These are phyloP conservation scores for Bombus pyrosoma DNA, from an alignment of 1,140 invertebrate genomes.

Conservation along the genomic window DNA sequence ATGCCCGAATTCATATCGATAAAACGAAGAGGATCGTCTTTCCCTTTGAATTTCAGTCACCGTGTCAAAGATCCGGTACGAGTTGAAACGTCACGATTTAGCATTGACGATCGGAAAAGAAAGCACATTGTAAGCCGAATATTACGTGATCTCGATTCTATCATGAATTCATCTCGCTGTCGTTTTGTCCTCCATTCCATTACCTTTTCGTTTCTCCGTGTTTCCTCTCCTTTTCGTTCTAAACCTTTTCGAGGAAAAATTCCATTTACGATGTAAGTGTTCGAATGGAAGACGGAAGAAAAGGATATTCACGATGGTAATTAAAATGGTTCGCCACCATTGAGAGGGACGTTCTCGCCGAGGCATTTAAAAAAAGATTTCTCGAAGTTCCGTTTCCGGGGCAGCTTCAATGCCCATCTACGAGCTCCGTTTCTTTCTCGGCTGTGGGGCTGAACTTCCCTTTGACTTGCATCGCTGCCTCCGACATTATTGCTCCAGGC, in stretches of 20 bases:
- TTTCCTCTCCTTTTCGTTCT: neutral
- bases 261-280: neutral
- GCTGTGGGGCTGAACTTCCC: slow-evolving; percentile 39
- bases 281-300: neutral
- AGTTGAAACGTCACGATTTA: neutral
- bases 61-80: no score
- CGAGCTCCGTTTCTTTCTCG: slow-evolving; percentile 5
- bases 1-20: no score
- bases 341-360: neutral
- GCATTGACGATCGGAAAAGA: neutral
- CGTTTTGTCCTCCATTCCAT: neutral
- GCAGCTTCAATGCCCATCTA: slow-evolving; percentile 2
- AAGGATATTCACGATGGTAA: neutral
- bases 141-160: no score
- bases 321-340: slow-evolving; percentile 5
- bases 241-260: neutral
- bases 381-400: slow-evolving; percentile 17
- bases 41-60: no score
- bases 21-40: no score
- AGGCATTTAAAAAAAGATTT: neutral
- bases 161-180: no score
- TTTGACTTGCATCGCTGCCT: slow-evolving; percentile 49
- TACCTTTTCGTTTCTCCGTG: neutral
- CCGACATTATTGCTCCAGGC: slow-evolving; percentile 47
- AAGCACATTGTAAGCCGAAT: neutral